phyloP scores from a whole-genome alignment of 2,797 vertebrate species.

The Neosalanx taihuensis region DNA sequence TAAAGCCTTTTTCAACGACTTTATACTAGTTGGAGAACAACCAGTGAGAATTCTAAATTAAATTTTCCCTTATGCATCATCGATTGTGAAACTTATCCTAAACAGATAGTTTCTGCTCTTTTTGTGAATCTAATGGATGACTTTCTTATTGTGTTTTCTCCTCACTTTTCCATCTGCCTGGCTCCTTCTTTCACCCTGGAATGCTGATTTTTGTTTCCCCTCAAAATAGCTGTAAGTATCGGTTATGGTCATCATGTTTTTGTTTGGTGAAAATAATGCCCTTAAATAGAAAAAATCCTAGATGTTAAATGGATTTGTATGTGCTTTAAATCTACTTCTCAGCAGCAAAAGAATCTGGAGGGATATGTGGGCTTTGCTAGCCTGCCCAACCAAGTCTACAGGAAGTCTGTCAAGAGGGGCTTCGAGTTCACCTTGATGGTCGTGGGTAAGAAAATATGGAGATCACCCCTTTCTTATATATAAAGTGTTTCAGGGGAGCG shows the following conservation, averaged over 20 bases:
- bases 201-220: conserved; percentile 23
- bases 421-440: conserved; percentile 99
- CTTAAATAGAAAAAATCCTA: conserved; percentile 2
- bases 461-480: not conserved
- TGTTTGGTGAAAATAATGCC: not conserved
- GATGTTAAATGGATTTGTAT: conserved; percentile 23
- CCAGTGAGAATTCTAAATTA: conserved; percentile 36
- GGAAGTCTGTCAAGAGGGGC: conserved; percentile 98
- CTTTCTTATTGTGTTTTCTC: conserved; percentile 27
- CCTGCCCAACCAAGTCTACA: conserved; percentile 98
- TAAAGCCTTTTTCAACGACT: conserved; percentile 25
- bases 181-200: conserved; percentile 26
- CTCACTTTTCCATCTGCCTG: conserved; percentile 23
- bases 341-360: conserved; percentile 99
- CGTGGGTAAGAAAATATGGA: conserved; percentile 83
- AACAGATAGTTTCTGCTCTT: conserved; percentile 25
- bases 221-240: conserved; percentile 73
- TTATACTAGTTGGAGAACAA: conserved; percentile 40
- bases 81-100: conserved; percentile 19
- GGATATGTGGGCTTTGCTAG: conserved; percentile 99
- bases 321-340: conserved; percentile 37
- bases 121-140: conserved; percentile 44
- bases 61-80: conserved; percentile 23
- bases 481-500: not conserved
- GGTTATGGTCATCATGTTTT: not conserved